These are phyloP conservation scores for Phodopus roborovskii DNA, from an alignment of 2,113 vertebrate species.

Conservation along the genomic window DNA sequence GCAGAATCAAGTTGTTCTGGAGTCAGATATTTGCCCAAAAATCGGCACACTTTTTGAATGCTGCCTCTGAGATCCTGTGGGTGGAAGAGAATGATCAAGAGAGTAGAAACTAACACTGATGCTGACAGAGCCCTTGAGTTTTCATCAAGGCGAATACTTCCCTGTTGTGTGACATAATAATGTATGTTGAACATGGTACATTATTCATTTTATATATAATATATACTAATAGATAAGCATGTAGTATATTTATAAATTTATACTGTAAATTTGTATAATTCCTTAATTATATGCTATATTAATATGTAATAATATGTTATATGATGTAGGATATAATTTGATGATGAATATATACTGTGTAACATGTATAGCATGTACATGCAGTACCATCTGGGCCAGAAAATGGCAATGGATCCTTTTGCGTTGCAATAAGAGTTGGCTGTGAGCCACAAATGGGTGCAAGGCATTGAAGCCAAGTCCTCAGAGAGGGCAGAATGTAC, in stretches of 20 bases:
- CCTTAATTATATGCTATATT: too few relatives aligned
- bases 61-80: conserved; percentile 85
- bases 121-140: too few relatives aligned
- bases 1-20: conserved; percentile 81
- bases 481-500: background rate
- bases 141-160: too few relatives aligned
- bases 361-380: background rate
- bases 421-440: background rate
- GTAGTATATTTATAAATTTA: too few relatives aligned
- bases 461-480: background rate
- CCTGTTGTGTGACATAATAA: background rate
- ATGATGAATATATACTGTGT: too few relatives aligned
- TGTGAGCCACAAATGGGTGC: background rate
- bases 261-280: too few relatives aligned
- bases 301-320: too few relatives aligned
- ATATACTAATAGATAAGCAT: background rate
- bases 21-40: conserved; percentile 83
- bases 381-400: background rate
- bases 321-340: too few relatives aligned
- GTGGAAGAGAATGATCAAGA: background rate
- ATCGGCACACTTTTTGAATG: conserved; percentile 78
- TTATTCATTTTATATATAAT: background rate
- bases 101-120: background rate
- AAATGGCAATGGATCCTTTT: background rate
- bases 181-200: background rate